Percentiles rank a stretch among this genome's conserved stretches.
These are phyloP conservation scores for Chelidonichthys spinosus DNA, from an alignment of 2,797 vertebrate species.

Conservation along the genomic window DNA sequence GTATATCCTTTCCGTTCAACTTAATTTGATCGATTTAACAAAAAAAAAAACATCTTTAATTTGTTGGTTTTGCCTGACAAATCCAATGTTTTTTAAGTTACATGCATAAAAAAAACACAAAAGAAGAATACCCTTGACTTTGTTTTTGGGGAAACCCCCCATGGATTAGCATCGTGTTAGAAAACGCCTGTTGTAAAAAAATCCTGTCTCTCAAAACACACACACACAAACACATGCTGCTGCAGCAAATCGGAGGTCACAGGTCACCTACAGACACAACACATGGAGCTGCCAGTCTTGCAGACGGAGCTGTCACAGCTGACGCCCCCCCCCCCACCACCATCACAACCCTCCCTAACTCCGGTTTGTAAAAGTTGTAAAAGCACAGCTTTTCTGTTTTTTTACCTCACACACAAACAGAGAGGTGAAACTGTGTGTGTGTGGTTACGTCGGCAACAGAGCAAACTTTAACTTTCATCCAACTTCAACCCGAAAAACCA, in stretches of 20 bases:
- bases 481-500: not conserved
- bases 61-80: not conserved
- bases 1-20: not conserved
- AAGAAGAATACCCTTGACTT: not conserved
- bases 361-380: not conserved
- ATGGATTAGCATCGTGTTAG: not conserved
- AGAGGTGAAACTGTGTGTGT: not conserved
- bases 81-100: too few relatives aligned
- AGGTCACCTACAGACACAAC: slow-evolving; percentile 63
- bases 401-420: not conserved
- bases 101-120: not conserved
- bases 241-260: slow-evolving; percentile 65
- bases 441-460: not conserved
- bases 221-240: slow-evolving; percentile 38
- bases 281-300: slow-evolving; percentile 72
- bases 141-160: not conserved
- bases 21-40: not conserved
- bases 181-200: slow-evolving; percentile 3
- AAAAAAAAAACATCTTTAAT: not conserved
- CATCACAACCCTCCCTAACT: not conserved
- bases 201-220: slow-evolving; percentile 4
- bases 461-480: not conserved
- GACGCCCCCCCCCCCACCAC: slow-evolving; percentile 3
- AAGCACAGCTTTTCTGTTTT: not conserved
- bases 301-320: slow-evolving; percentile 59